A percentile compares a stretch with the other conserved stretches of the same genome.
Conservation (phyloP, 2,888 invertebrate genomes). For the Cantharis flavilabris region DNA sequence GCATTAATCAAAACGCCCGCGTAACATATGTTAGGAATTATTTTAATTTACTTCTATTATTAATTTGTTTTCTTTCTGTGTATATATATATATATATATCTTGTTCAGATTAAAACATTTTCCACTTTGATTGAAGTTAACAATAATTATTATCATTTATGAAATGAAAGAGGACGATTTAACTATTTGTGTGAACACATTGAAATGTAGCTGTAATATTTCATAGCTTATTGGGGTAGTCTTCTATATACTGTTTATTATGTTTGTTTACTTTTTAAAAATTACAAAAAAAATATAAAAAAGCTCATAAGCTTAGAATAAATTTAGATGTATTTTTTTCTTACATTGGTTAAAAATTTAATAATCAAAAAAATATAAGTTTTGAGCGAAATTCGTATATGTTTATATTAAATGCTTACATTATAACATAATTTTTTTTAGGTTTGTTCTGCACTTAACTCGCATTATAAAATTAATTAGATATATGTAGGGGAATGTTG, state of each 20-base stretch:
- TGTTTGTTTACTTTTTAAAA: too few relatives aligned
- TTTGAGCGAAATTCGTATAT: too few relatives aligned
- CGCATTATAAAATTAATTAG: too few relatives aligned
- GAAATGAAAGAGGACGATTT: not conserved
- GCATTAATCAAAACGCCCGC: constrained; percentile 27
- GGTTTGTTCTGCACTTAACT: too few relatives aligned
- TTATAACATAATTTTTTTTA: too few relatives aligned
- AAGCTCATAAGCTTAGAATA: too few relatives aligned
- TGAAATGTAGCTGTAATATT: not conserved
- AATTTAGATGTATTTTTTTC: too few relatives aligned
- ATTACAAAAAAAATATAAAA: too few relatives aligned
- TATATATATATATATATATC: not conserved
- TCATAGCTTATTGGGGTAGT: not conserved
- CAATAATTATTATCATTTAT: not conserved
- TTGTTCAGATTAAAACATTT: not conserved
- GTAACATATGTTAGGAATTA: constrained; percentile 21
- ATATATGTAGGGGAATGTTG: too few relatives aligned
- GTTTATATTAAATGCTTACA: too few relatives aligned
- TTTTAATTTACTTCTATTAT: constrained; percentile 16
- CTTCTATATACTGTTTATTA: not conserved
- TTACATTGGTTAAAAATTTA: too few relatives aligned
- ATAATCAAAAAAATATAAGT: too few relatives aligned
- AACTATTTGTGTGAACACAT: not conserved
- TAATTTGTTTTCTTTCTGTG: constrained; percentile 9
- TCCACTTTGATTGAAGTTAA: not conserved